Base-by-base conservation (phyloP, 2,888 invertebrate species). In the Phrixothrix hirtus region DNA sequence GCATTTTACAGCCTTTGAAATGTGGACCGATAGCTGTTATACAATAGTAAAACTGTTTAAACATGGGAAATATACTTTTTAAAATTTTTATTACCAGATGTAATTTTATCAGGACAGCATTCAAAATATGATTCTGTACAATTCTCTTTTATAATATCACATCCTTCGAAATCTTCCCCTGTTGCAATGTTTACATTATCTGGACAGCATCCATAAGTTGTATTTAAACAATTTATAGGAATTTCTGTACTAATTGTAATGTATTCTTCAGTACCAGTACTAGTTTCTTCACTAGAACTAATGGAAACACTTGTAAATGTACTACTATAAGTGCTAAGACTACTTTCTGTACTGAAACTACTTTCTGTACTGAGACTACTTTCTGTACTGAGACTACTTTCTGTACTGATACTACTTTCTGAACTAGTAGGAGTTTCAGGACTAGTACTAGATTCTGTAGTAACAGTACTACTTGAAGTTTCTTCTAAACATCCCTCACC, bases 141-240 rank as follows among this genome's bases (percentile, higher is more conserved):
- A 5, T 83, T 76, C 15, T 75, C 69, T 4, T 63, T 58, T 47
- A 62, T 48, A 42, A 58, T 52, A 51, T 58, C 39, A 43, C 57
- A 87, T 21, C 88, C 89, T 53, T 83, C 79, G 47, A 81, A 81
- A 58, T 84, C 78, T 1, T 82, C 81, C 5, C 89, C 89, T 31
- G 77, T 72, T 1, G 88, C 85, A 31, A 73, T 67, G 0, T 82
- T 84, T 17, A 77, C 75, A 10, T 83, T 83, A 72, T 91, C 89
- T 4, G 81, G 81, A 67, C 92, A 92, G 66, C 93, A 93, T 9
- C 93, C 93, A 63, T 82, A 85, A 35, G 81, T 74, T 0, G 82
- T 76, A 30, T 70, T 74, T 0, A 70, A 71, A 61, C 88, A 86
- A 37, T 77, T 76, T 52, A 71, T 75, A 27, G 64, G 67, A 27